Conservation (phyloP, 2,113 vertebrate genomes). For the Thymallus thymallus region DNA sequence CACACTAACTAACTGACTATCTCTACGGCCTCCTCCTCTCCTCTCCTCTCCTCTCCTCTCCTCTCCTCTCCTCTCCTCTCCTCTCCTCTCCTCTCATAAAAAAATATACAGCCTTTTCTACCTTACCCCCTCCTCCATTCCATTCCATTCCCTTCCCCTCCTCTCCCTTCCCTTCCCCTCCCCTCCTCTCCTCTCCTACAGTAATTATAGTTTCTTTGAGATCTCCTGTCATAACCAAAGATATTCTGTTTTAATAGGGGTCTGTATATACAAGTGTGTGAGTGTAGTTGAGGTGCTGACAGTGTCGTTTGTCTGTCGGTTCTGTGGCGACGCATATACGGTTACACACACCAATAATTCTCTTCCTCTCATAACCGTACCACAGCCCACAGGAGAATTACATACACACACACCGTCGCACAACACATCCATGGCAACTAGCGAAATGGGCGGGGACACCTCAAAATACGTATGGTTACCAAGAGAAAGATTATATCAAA, state of each 20-base stretch:
- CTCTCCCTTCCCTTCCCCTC: neutral
- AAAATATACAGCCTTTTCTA: neutral
- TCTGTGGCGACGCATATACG: conserved; percentile 8
- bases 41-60: neutral
- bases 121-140: neutral
- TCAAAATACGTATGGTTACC: neutral
- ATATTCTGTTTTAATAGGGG: neutral
- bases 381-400: neutral
- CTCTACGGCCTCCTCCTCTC: neutral
- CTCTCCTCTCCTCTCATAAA: neutral
- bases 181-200: neutral
- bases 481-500: neutral
- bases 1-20: neutral
- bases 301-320: neutral
- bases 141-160: neutral
- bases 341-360: conserved; percentile 15
- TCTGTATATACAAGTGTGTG: conserved; percentile 9
- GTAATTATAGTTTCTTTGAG: neutral
- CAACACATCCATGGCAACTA: conserved; percentile 12
- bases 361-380: neutral
- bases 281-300: conserved; percentile 17
- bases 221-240: neutral
- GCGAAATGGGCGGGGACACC: neutral
- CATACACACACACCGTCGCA: conserved; percentile 5
- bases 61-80: neutral